Evolutionary conservation across 2,113 vertebrate genomes (phyloP), one percentile per base, ranked within the genome.

Genomic region (Sorex fumeus): DNA sequence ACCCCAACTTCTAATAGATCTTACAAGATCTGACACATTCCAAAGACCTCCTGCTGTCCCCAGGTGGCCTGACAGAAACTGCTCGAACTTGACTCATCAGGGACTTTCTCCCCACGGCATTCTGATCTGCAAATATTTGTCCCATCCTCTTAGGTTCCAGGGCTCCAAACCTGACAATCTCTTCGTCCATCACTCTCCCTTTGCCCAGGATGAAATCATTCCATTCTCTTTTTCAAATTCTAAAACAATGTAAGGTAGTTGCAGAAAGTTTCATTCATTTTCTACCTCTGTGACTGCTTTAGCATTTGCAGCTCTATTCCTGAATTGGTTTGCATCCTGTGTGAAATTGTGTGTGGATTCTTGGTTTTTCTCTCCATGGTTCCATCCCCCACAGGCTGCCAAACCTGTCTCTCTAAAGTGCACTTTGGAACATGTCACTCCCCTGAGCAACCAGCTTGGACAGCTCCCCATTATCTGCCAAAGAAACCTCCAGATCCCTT

Each of bases 401-500:
- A 94, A 78, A 5, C 87, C 53, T 50, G 60, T 91, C 93, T 96
- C 84, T 81, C 57, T 50, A 36, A 90, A 91, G 87, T 84, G n/a
- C 93, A 57, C 81, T 95, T 93, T 84, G 57, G 93, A 94, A 70
- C 64, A 43, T 62, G 93, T 94, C 96, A 95, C 77, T 95, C 77
- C 84, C 64, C 57, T 4, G 43, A 89, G 80, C 69, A 86, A 53
- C 62, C 87, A 94, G 74, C 91, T 87, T 92, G 62, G 53, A 40
- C 3, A 8, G 81, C 93, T 92, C 89, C 77, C 91, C 84, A n/a
- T 45, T 87, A 78, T 84, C 95, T 93, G 95, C 84, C 94, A 91
- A 87, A 91, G 80, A 60, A 82, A 47, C 64, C 0, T 93, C 77
- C 87, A 91, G 95, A 87, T 75, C 92, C 93, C 89, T 78, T 62